Percentiles rank a stretch among this genome's conserved stretches.
Conservation (phyloP, 2,888 invertebrate species). For the Tenthredo amoena region DNA sequence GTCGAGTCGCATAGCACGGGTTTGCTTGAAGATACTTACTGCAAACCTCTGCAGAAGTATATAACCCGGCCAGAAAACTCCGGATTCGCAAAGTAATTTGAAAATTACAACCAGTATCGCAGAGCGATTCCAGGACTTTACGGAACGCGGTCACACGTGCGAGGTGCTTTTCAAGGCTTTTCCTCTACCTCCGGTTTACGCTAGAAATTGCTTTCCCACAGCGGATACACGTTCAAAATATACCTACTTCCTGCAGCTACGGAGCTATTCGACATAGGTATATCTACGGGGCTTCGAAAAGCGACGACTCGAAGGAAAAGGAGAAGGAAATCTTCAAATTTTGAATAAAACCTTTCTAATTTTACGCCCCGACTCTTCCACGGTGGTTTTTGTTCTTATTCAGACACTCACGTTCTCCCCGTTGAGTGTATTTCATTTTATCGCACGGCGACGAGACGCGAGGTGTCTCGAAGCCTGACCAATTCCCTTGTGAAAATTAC, state of each 20-base stretch:
- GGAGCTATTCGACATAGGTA: neutral
- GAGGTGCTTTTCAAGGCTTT: neutral
- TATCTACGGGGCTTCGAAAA: neutral
- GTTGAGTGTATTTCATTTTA: neutral
- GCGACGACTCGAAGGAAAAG: neutral
- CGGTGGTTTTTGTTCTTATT: neutral
- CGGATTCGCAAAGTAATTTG: conserved; percentile 42
- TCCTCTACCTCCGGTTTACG: neutral
- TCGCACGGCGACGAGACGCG: neutral
- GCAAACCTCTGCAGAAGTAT: conserved; percentile 7
- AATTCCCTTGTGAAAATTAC: neutral
- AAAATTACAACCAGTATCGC: conserved; percentile 28
- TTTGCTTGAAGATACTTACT: conserved; percentile 8
- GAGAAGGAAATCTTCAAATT: neutral
- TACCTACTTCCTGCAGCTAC: neutral
- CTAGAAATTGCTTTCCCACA: neutral
- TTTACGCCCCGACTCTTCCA: neutral
- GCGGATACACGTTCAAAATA: neutral
- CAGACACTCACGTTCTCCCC: neutral
- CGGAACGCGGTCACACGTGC: conserved; percentile 31
- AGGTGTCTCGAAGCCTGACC: neutral
- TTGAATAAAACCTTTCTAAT: neutral
- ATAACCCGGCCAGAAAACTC: neutral
- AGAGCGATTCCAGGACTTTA: neutral
- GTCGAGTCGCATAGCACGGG: neutral